Base-by-base conservation (phyloP, 2,113 vertebrate species). In the Heterochromis multidens region DNA sequence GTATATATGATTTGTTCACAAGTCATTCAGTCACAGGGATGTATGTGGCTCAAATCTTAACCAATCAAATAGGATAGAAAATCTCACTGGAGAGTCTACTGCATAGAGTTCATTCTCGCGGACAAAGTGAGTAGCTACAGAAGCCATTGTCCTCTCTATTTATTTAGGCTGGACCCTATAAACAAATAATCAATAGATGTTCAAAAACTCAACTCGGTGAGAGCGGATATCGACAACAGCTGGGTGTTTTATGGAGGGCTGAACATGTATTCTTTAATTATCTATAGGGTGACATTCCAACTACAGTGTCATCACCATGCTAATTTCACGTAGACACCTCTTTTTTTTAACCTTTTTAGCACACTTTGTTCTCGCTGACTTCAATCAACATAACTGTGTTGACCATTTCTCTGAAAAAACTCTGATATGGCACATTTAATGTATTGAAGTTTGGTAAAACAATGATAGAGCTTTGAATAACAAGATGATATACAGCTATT, bases 371-470 rank as follows among this genome's bases (percentile, higher is more conserved):
- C 79, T 52, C 35, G 80, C 70, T 31, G 74, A 84, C 88, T 86
- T 70, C 37, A 76, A 86, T 82, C 58, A 43, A 80, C 86, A 89
- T 54, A 87, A 58, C 86, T 88, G 79, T 63, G 31, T 87, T 85
- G 23, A 54, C 63, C 83, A 79, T 77, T 88, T 86, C 37, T 88
- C 67, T 89, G 85, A 94, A 94, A 89, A 94, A 93, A 90, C 79
- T 89, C 91, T 82, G 37, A 90, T 96, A 93, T 96, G 95, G 94
- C 95, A 96, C 94, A 88, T 94, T 85, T 89, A 94, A 88, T 86
- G 91, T 79, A 87, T 92, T 76, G 37, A 92, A 90, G 93, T 95
- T 89, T 95, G 94, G 93, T 94, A 95, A 93, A 91, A 87, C 77
- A 62, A 1, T 35, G 25, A 88, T 86, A 91, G 79, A 86, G 80